Percentiles rank a stretch among this genome's conserved stretches.
Evolutionary conservation across 2,797 vertebrate genomes (phyloP).

Genomic region (Paedocypris micromegethes): DNA sequence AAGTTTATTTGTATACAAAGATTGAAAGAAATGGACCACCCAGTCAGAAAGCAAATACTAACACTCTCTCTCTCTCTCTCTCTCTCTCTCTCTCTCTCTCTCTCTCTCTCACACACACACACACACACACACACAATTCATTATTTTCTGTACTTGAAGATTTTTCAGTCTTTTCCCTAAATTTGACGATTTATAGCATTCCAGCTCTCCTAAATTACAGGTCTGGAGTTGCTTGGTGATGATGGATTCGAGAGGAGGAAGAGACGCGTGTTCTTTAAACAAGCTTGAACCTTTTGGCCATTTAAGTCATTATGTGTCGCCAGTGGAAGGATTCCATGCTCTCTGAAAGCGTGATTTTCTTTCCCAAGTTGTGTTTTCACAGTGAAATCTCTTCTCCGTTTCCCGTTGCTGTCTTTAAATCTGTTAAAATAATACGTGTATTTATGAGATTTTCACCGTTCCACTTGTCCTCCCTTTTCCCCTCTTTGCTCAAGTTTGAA

Average conservation of each 20-base stretch:
- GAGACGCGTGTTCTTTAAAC: conserved; percentile 59
- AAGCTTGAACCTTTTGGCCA: conserved; percentile 56
- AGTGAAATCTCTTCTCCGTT: conserved; percentile 23
- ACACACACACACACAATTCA: conserved; percentile 33
- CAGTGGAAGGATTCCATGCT: conserved; percentile 50
- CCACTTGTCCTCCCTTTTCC: conserved; percentile 29
- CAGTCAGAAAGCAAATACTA: conserved; percentile 73
- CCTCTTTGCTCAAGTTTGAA: conserved; percentile 13
- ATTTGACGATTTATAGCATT: conserved; percentile 71
- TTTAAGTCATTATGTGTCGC: conserved; percentile 58
- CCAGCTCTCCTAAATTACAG: conserved; percentile 76
- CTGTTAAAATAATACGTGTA: conserved; percentile 34
- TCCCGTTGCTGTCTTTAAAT: conserved; percentile 27
- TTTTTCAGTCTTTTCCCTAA: conserved; percentile 41
- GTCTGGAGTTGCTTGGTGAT: conserved; percentile 68
- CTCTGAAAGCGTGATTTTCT: conserved; percentile 15
- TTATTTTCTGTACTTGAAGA: conserved; percentile 33
- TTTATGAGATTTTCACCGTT: conserved; percentile 31
- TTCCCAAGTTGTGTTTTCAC: conserved; percentile 31
- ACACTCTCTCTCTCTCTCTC: conserved; percentile 51
- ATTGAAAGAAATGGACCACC: conserved; percentile 68
- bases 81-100: conserved; percentile 35
- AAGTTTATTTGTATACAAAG: conserved; percentile 80
- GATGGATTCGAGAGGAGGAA: conserved; percentile 56
- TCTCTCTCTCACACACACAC: conserved; percentile 42